Evolutionary conservation across 2,797 vertebrate genomes (phyloP), one percentile per base, ranked within the genome.

Genomic region (Sebastes nivosus): DNA sequence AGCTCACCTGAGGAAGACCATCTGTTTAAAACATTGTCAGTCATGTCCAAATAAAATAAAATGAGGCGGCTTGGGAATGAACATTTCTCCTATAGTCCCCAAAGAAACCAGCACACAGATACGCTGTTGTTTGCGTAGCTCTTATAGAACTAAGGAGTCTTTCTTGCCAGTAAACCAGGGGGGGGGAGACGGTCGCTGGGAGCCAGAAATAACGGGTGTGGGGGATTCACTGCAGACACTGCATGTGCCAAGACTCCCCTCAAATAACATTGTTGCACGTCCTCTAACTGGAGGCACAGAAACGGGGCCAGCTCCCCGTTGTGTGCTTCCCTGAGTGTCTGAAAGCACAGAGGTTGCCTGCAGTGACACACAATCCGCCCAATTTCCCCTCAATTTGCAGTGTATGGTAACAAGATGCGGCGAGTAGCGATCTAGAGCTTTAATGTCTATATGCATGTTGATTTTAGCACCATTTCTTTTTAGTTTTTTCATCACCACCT

Each of bases 271-370:
- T 71, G 70, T 67, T 75, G 70, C 70, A 42, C 20, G 16, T 55
- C 52, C 73, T 46, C 8, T 52, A 58, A 78, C 68, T 60, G 52
- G 77, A 80, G 80, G 75, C 85, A 80, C 71, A 81, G 83, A 92
- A 84, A 85, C 77, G 16, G 72, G 78, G 71, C 61, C 81, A 67
- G 71, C 69, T 79, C 77, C 38, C 42, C 11, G 11, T 82, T 89
- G 87, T 76, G 70, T 13, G 11, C 24, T 32, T 81, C 54, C 25
- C 61, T 27, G 58, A 78, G 52, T 18, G 52, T 74, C 34, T 70
- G 79, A 72, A 74, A 76, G 77, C 63, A 71, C 55, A 55, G 66
- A 77, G 34, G 67, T 67, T 5, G 52, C 68, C 80, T 18, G 76
- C 77, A 64, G 81, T n/a, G 72, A 71, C 20, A 30, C 65, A 75